Evolutionary conservation across 1,140 invertebrate genomes (phyloP), one percentile per base, ranked within the genome.

Genomic region (Ceratosolen fusciceps): DNA sequence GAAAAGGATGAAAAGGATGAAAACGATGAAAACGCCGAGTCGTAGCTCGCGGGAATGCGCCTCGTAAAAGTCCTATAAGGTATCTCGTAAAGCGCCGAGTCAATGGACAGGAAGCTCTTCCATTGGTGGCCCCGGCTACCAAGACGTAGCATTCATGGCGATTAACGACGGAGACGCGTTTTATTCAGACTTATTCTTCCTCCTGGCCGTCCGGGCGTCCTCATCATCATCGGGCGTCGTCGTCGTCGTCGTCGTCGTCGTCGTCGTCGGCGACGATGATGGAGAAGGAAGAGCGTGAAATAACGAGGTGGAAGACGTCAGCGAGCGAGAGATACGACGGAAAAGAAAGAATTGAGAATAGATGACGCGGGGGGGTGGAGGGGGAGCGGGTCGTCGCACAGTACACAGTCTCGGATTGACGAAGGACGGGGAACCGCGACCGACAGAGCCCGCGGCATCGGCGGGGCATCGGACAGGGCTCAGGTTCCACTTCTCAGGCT

Each of bases 61-160:
- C 75, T 82, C 79, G 79, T 82, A 82, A 83, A 83, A 83, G 80
- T 81, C 80, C 74, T 79, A 71, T 79, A 70, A 78, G 78, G 78
- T 75, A 75, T 77, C 80, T 81, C 82, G 77, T 81, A 83, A 83
- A 81, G 52, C 77, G 74, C 7, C 80, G 62, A 81, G 77, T 80
- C 82, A 80, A 81, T 80, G 82, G 75, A 81, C 80, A 81, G 71
- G 75, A 76, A 77, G 80, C 73, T 49, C 24, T 47, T 68, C 56
- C 79, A 80, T 73, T 67, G 67, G 67, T 49, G 73, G 52, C 29
- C 29, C 26, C 1, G 14, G 52, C 24, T n/a, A 12, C 65, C 43
- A 37, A 34, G 54, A 72, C 68, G 73, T n/a, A n/a, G n/a, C 74
- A 80, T 80, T 80, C 71, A 62, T 52, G 70, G 60, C 78, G 78